These are phyloP conservation scores for Pachyseris speciosa DNA, from an alignment of 64 coral and sea anemone genomes.

Conservation along the genomic window DNA sequence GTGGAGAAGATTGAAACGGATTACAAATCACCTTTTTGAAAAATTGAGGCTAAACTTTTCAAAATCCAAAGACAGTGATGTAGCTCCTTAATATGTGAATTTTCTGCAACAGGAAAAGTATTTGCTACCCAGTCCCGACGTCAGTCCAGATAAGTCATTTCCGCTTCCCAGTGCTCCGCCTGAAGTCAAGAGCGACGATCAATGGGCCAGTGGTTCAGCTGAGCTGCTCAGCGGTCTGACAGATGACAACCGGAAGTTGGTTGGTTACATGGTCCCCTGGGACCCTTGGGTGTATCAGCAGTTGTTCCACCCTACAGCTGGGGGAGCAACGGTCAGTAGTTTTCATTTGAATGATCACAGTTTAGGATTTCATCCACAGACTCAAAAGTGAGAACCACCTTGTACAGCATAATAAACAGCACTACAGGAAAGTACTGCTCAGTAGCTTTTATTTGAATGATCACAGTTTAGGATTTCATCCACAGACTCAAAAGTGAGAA, in stretches of 20 bases:
- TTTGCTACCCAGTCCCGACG: conserved; percentile 46
- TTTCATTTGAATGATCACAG: background rate
- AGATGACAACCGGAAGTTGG: conserved; percentile 57
- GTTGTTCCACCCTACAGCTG: background rate
- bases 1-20: no score
- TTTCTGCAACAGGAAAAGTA: conserved; percentile 56
- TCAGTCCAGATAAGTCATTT: background rate
- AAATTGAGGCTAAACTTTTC: no score
- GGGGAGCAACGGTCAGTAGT: background rate
- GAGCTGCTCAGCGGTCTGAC: conserved; percentile 74
- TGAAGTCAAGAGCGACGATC: background rate
- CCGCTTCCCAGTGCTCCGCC: background rate
- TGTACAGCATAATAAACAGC: no score
- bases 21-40: no score
- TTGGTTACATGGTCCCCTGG: conserved; percentile 68
- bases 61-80: no score
- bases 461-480: no score
- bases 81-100: no score
- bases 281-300: conserved; percentile 35
- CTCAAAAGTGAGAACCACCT: no score
- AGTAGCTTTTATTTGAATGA: no score
- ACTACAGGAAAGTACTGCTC: no score
- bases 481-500: no score
- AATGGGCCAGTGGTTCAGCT: conserved; percentile 52
- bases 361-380: no score